phyloP scores from a whole-genome alignment of 2,113 vertebrate species.

The Chloropsis cyanopogon region DNA sequence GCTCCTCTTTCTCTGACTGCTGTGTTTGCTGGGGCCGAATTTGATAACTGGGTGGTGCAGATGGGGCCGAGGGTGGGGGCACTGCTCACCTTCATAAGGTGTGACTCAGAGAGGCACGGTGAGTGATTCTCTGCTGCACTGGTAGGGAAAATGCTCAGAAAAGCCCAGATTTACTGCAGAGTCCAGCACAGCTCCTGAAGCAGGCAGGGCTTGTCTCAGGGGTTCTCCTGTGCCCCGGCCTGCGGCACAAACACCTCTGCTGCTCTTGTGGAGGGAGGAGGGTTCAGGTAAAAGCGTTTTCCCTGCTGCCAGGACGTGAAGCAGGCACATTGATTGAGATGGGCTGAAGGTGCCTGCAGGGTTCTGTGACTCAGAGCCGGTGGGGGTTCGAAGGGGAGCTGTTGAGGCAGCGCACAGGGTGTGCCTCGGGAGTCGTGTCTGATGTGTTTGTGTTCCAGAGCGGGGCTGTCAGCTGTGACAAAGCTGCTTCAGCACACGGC shows the following conservation, averaged over 20 bases:
- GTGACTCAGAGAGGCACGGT: neutral
- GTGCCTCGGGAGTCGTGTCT: neutral
- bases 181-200: neutral
- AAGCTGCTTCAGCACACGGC: neutral
- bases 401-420: neutral
- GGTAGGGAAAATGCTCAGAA: neutral
- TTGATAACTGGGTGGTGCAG: neutral
- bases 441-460: neutral
- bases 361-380: neutral
- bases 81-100: neutral
- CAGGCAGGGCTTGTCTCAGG: neutral
- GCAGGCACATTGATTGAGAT: rapidly evolving
- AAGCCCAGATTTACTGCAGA: rapidly evolving
- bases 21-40: neutral
- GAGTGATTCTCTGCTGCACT: neutral
- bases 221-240: neutral
- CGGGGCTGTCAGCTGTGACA: neutral
- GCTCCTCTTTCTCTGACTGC: neutral
- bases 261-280: neutral
- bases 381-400: neutral
- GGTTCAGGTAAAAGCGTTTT: neutral
- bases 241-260: neutral
- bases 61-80: neutral
- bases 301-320: neutral
- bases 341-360: neutral